These are phyloP conservation scores for Anhinga rufa DNA, from an alignment of 2,113 vertebrate genomes.

Conservation along the genomic window DNA sequence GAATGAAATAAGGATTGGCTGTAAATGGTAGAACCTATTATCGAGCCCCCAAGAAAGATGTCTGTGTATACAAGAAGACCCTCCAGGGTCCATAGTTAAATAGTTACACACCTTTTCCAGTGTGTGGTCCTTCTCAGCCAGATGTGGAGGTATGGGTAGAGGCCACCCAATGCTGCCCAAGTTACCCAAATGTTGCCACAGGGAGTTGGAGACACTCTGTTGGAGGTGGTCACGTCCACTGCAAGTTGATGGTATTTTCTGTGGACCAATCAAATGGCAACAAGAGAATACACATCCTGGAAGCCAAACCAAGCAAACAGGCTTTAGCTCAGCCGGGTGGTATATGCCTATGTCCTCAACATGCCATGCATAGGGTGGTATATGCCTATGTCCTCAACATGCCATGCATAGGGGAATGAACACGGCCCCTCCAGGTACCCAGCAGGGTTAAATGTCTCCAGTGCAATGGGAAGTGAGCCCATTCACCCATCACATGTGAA, in stretches of 20 bases:
- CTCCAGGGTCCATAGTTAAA: neutral
- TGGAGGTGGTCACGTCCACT: neutral
- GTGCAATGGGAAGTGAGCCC: neutral
- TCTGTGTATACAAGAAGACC: neutral
- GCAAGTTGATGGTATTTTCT: neutral
- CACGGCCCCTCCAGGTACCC: neutral
- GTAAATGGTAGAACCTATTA: neutral
- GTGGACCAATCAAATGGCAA: neutral
- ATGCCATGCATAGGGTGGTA: rapidly evolving
- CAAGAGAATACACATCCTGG: neutral
- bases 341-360: neutral
- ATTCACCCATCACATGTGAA: neutral
- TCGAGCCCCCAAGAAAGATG: neutral
- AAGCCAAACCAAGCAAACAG: neutral
- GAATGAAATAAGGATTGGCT: neutral
- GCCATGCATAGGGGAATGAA: neutral
- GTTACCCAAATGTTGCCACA: neutral
- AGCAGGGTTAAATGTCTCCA: neutral
- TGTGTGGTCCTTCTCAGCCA: neutral
- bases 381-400: neutral
- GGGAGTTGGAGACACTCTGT: neutral
- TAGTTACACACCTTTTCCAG: neutral
- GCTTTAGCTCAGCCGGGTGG: neutral
- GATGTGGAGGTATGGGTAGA: neutral
- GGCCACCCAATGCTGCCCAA: neutral